Evolutionary conservation across 1,140 invertebrate species (phyloP).

Genomic region (Penaeus japonicus): DNA sequence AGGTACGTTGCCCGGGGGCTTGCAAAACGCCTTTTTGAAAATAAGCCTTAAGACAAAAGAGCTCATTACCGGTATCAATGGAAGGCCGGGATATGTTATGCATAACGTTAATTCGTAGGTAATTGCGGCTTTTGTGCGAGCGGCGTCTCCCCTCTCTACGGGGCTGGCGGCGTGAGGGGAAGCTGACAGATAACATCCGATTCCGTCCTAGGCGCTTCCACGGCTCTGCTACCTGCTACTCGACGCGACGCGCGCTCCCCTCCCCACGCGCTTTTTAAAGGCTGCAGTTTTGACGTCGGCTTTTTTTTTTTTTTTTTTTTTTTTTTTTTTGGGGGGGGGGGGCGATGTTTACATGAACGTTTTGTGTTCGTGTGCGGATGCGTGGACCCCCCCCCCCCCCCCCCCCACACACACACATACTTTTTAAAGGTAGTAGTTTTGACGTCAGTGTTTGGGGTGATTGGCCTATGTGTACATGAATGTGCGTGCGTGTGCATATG

Average conservation of each 20-base stretch:
- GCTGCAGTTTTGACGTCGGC: no score
- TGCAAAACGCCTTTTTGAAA: conserved; percentile 15
- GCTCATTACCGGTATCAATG: conserved; percentile 45
- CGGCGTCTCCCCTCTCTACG: not conserved
- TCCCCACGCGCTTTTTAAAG: not conserved
- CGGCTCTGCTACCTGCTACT: no score
- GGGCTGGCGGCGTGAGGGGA: conserved; percentile 15
- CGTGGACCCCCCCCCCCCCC: no score
- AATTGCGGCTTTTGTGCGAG: conserved; percentile 25
- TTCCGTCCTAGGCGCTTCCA: not conserved
- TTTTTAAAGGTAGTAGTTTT: no score
- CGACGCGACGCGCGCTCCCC: not conserved
- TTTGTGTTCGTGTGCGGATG: no score
- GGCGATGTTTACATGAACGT: no score
- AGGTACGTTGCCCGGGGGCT: not conserved
- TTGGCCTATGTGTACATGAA: no score
- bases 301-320: no score
- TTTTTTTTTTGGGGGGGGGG: no score
- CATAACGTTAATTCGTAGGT: conserved; percentile 41
- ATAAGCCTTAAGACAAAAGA: conserved; percentile 47
- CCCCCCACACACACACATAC: no score
- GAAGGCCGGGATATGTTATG: conserved; percentile 36
- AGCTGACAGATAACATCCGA: not conserved
- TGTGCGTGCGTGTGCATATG: no score
- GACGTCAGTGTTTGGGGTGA: no score